Evolutionary conservation across 2,113 vertebrate genomes (phyloP).

Genomic region (Nesoenas mayeri): DNA sequence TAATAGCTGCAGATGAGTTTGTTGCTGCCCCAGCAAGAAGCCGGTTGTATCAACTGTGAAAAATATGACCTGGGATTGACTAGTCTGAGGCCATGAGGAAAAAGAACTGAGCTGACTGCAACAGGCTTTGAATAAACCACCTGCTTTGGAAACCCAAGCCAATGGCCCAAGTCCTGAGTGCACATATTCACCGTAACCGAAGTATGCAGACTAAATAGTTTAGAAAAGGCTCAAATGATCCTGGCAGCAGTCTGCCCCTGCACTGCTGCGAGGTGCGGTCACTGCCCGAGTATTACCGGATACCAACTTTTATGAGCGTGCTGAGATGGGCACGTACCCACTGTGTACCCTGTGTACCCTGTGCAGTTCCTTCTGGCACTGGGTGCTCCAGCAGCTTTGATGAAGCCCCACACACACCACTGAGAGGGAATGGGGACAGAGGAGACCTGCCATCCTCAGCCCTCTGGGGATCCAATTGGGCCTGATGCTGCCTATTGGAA

Average conservation of each 20-base stretch:
- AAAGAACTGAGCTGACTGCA: neutral
- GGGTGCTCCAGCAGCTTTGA: neutral
- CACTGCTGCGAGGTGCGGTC: fast-evolving
- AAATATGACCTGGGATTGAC: neutral
- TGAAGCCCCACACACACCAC: too few relatives aligned
- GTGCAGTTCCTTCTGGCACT: neutral
- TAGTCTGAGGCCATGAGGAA: neutral
- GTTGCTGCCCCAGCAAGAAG: neutral
- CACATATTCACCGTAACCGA: neutral
- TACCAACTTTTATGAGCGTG: fast-evolving
- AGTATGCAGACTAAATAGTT: conserved; percentile 19
- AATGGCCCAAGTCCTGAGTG: neutral
- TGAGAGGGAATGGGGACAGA: neutral
- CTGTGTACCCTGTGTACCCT: neutral
- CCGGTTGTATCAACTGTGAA: neutral
- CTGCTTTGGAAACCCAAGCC: neutral
- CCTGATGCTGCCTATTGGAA: neutral
- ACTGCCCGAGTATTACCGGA: fast-evolving
- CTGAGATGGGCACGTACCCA: fast-evolving
- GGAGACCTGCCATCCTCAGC: neutral
- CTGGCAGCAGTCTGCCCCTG: neutral
- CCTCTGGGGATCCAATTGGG: neutral
- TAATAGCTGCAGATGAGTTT: neutral
- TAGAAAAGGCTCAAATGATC: neutral
- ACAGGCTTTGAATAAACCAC: neutral